phyloP scores from a whole-genome alignment of 1,140 invertebrate genomes.

The Tetramorium simillimum region DNA sequence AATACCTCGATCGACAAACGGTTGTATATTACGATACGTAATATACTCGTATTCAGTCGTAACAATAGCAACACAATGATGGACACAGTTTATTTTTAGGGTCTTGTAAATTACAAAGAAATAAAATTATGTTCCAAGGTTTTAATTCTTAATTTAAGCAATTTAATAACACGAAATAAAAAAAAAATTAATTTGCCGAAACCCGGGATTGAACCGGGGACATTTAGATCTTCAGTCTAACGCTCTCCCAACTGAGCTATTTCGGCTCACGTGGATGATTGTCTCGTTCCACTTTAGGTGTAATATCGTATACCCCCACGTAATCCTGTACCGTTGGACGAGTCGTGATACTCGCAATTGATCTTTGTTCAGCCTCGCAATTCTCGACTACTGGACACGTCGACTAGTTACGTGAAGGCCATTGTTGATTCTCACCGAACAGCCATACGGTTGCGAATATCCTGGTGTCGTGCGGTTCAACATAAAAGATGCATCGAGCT shows the following conservation, averaged over 20 bases:
- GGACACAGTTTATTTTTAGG: neutral
- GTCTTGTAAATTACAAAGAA: neutral
- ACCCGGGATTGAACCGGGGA: conserved; percentile 86
- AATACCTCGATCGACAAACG: neutral
- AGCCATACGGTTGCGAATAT: neutral
- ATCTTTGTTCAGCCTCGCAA: neutral
- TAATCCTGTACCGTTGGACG: neutral
- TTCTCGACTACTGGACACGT: neutral
- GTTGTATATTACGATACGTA: neutral
- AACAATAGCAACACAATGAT: neutral
- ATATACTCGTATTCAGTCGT: neutral
- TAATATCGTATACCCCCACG: neutral
- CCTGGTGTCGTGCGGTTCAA: neutral
- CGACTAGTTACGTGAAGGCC: neutral
- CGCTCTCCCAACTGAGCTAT: conserved; percentile 88
- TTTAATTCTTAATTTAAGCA: neutral
- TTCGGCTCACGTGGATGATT: conserved; percentile 79
- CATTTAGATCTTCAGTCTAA: conserved; percentile 88
- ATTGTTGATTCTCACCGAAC: neutral
- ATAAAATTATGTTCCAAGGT: neutral
- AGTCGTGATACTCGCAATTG: too few relatives aligned
- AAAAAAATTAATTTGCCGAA: conserved; percentile 63
- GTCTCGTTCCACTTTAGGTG: neutral
- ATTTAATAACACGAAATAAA: neutral
- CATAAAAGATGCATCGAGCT: conserved; percentile 85